A percentile compares a stretch with the other conserved stretches of the same genome.
These are phyloP conservation scores for Trichopria drosophilae DNA, from an alignment of 2,888 invertebrate species.

Conservation along the genomic window DNA sequence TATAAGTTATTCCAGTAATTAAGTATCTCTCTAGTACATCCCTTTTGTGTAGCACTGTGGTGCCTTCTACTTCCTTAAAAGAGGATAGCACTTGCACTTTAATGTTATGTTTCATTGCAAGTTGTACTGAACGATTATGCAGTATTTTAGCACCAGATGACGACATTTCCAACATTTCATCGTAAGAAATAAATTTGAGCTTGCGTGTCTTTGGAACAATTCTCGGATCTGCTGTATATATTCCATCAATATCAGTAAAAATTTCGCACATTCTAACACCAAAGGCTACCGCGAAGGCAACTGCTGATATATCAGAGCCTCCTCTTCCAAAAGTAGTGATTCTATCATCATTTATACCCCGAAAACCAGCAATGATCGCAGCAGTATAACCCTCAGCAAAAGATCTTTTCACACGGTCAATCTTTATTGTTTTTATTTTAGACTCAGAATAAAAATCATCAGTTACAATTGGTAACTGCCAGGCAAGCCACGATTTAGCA, in stretches of 20 bases:
- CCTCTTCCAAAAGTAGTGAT: neutral
- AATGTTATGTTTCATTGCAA: neutral
- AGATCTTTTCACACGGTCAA: neutral
- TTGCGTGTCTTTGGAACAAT: neutral
- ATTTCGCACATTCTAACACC: neutral
- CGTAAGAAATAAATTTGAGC: neutral
- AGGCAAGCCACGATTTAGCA: neutral
- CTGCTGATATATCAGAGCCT: slow-evolving; percentile 3
- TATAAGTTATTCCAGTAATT: neutral
- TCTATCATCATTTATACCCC: neutral
- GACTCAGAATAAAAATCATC: neutral
- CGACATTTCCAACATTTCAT: neutral
- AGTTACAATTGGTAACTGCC: neutral
- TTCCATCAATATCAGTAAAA: neutral
- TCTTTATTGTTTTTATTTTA: neutral
- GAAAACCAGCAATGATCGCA: slow-evolving; percentile 4
- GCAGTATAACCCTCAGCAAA: neutral
- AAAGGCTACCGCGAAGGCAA: neutral
- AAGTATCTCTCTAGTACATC: neutral
- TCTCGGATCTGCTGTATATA: neutral
- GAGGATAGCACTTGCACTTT: neutral
- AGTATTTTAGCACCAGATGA: neutral
- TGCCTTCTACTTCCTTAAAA: neutral
- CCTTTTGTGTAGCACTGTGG: neutral
- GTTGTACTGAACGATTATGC: slow-evolving; percentile 1